These are phyloP conservation scores for Halichoerus grypus DNA, from an alignment of 2,113 vertebrate species.

Conservation along the genomic window DNA sequence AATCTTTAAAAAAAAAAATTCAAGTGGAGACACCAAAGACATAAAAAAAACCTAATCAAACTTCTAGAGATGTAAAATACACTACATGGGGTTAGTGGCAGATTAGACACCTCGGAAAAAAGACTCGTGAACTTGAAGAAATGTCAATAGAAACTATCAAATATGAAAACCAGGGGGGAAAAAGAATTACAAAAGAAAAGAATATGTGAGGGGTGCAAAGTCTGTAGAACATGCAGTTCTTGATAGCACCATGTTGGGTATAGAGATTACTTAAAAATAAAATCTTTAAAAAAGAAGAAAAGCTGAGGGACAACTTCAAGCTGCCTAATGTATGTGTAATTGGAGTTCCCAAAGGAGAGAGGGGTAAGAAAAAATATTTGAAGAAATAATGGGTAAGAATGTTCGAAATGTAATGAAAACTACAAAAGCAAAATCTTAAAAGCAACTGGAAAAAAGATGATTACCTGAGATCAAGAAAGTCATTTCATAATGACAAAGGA, in stretches of 20 bases:
- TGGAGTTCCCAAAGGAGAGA: background rate
- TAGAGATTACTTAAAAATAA: background rate
- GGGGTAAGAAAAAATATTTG: background rate
- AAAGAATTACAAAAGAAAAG: background rate
- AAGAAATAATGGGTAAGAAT: background rate
- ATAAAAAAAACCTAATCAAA: background rate
- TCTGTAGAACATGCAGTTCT: background rate
- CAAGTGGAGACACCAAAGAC: background rate
- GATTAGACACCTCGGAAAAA: background rate
- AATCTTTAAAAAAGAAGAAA: background rate
- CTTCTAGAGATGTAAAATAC: conserved; percentile 17
- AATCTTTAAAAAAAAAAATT: background rate
- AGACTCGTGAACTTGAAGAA: background rate
- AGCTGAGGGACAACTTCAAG: background rate
- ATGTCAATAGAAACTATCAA: background rate
- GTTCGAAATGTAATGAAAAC: background rate
- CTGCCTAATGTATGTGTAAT: background rate
- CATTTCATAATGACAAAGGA: background rate
- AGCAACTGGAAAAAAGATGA: background rate
- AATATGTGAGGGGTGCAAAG: background rate
- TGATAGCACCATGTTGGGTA: background rate
- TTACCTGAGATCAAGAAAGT: background rate
- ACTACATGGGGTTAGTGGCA: background rate
- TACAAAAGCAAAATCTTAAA: background rate
- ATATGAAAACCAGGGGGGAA: background rate